These are phyloP conservation scores for Typhlomys cinereus DNA, from an alignment of 2,113 vertebrate species.

Conservation along the genomic window DNA sequence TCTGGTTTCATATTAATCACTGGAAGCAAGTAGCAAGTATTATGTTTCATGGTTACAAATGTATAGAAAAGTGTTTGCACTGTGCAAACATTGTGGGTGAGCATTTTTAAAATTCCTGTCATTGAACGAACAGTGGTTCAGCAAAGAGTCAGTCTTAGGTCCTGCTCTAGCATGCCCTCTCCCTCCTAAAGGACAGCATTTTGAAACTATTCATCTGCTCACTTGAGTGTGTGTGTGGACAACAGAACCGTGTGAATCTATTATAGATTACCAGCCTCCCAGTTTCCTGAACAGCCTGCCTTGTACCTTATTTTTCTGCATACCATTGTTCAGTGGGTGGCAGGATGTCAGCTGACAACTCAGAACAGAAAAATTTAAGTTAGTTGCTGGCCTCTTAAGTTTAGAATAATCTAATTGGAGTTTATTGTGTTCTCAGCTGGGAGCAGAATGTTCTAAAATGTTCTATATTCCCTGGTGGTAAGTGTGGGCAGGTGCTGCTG, in stretches of 20 bases:
- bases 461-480: neutral
- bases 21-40: slow-evolving; percentile 54
- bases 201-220: slow-evolving; percentile 10
- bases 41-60: slow-evolving; percentile 43
- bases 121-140: neutral
- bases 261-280: neutral
- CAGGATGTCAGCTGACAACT: slow-evolving; percentile 14
- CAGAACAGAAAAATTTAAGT: neutral
- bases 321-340: neutral
- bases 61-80: neutral
- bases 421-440: slow-evolving; percentile 23
- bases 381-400: neutral
- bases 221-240: neutral
- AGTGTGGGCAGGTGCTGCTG: neutral
- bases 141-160: neutral
- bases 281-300: neutral
- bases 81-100: neutral
- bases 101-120: slow-evolving; percentile 24
- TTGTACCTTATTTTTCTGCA: slow-evolving; percentile 26
- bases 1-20: slow-evolving; percentile 63
- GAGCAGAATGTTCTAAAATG: slow-evolving; percentile 39
- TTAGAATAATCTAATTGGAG: neutral
- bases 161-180: neutral
- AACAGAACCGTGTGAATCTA: neutral
- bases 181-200: neutral